Base-by-base conservation (phyloP, 2,797 vertebrate genomes). In the Argentina silus region DNA sequence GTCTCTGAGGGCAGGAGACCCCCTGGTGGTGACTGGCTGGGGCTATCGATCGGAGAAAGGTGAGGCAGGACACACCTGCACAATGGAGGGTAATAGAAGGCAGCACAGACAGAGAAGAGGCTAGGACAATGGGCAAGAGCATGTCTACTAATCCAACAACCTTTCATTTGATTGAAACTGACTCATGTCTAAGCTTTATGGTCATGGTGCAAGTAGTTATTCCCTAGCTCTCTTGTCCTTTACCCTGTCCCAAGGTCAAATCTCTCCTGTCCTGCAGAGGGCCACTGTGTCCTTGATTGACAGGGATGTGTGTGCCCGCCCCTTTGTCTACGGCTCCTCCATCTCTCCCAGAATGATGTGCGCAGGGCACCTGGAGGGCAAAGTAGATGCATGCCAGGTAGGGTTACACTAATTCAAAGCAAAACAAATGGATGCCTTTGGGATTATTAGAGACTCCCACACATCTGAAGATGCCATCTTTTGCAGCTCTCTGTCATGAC, bases 381-480 rank as follows among this genome's bases (percentile, higher is more conserved):
- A 88, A 0, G 92, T 94, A 70, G 96, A 98, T 66, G 92, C 96
- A 44, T 99, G 96, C 85, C 96, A 99, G 95, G 97, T 98, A 90
- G 83, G 0, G 0, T 2, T 56, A 17, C 55, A 23, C 55, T 17
- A 23, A 11, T 57, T 19, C 17, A 51, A 57, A 19, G 55, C 55
- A n/a, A 9, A 57, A 8, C 19, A 57, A 57, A 57, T 23, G 55
- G n/a, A 8, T 57, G n/a, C 19, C 55, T 57, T 21, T 11, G 23
- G 50, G 12, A 51, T 5, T 11, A 12, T 51, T 15, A 17, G n/a
- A 56, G 55, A 19, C 55, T 3, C 15, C 17, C 55, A 17, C 17
- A 19, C 17, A n/a, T 5, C 6, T 7, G 8, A 36, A 14, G 23
- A 10, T 14, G 11, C 14, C 27, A 27, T 10, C 8, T 7, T 61